These are phyloP conservation scores for Oncorhynchus kisutch DNA, from an alignment of 2,113 vertebrate species.

Conservation along the genomic window DNA sequence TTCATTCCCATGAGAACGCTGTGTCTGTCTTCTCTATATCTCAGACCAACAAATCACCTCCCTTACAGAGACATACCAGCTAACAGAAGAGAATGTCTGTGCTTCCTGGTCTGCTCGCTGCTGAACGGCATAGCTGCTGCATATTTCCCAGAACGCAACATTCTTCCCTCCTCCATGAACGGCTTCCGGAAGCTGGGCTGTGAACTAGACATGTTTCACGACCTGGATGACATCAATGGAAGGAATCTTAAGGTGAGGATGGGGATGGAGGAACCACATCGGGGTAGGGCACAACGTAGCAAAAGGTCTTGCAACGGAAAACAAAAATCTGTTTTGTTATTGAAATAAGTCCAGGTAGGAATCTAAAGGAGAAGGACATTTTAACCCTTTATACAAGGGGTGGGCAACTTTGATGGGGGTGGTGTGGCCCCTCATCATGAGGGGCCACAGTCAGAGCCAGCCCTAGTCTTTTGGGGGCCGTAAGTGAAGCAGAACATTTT, in stretches of 20 bases:
- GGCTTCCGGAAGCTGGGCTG: conserved; percentile 92
- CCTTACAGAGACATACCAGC: conserved; percentile 78
- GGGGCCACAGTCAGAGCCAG: too few relatives aligned
- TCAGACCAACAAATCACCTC: conserved; percentile 82
- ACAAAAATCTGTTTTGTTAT: too few relatives aligned
- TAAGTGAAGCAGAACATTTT: too few relatives aligned
- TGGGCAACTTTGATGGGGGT: too few relatives aligned
- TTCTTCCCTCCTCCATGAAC: conserved; percentile 89
- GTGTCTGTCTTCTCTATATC: conserved; percentile 21
- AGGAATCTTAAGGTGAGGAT: conserved; percentile 70
- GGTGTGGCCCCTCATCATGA: too few relatives aligned
- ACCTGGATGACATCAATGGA: conserved; percentile 71
- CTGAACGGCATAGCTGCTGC: conserved; percentile 82
- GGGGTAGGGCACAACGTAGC: too few relatives aligned
- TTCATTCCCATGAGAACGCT: neutral
- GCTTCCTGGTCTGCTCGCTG: conserved; percentile 87
- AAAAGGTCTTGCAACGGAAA: too few relatives aligned
- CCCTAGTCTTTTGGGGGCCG: too few relatives aligned
- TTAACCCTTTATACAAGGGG: too few relatives aligned
- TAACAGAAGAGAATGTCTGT: conserved; percentile 93
- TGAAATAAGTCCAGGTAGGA: too few relatives aligned
- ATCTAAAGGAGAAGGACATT: too few relatives aligned
- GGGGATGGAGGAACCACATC: neutral
- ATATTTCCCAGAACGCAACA: conserved; percentile 83
- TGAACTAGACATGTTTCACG: conserved; percentile 94